These are phyloP conservation scores for Condylostylus longicornis DNA, from an alignment of 1,140 invertebrate species.

Conservation along the genomic window DNA sequence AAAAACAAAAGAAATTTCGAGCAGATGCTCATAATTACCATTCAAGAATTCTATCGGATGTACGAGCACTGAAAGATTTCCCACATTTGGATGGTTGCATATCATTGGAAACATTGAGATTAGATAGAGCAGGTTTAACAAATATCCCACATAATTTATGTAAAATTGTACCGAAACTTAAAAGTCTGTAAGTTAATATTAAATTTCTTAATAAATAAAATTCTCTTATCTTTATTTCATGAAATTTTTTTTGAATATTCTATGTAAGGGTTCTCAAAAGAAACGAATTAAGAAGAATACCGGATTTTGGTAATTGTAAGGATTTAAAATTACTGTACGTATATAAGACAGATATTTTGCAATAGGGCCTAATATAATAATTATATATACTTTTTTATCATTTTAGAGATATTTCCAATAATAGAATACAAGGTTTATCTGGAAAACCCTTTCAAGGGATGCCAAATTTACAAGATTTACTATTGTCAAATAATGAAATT, in stretches of 20 bases:
- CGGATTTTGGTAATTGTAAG: conserved; percentile 53
- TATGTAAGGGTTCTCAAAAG: conserved; percentile 76
- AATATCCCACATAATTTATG: conserved; percentile 63
- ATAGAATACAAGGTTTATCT: conserved; percentile 56
- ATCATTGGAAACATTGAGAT: conserved; percentile 59
- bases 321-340: conserved; percentile 81
- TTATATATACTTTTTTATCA: conserved; percentile 11
- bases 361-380: background rate
- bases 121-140: conserved; percentile 64
- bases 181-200: conserved; percentile 61
- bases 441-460: conserved; percentile 55
- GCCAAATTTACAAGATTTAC: conserved; percentile 63
- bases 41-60: conserved; percentile 71
- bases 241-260: conserved; percentile 17
- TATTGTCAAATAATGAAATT: conserved; percentile 70
- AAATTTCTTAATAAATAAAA: conserved; percentile 4
- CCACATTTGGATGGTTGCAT: conserved; percentile 64
- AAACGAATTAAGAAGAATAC: conserved; percentile 55
- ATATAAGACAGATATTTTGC: conserved; percentile 9
- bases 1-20: conserved; percentile 5
- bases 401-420: conserved; percentile 72
- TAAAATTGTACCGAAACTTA: conserved; percentile 54
- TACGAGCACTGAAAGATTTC: conserved; percentile 59
- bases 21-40: conserved; percentile 4
- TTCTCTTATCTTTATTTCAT: background rate